phyloP scores from a whole-genome alignment of 2,888 invertebrate genomes.

The Euplexia lucipara region DNA sequence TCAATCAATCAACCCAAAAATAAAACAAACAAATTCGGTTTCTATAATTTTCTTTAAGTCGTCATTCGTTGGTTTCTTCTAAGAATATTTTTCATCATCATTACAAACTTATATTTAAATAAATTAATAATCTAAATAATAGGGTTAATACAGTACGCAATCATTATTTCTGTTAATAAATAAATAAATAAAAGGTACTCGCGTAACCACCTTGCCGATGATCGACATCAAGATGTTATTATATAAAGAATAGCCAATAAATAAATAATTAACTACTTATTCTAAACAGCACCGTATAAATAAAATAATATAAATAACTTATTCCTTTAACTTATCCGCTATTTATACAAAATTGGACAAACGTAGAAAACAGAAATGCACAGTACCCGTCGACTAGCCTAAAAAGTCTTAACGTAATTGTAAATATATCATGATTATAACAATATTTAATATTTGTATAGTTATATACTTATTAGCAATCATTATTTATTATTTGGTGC shows the following conservation, averaged over 20 bases:
- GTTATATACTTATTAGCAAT: conserved; percentile 62
- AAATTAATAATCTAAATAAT: conserved; percentile 55
- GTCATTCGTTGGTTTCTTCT: conserved; percentile 53
- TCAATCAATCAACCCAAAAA: conserved; percentile 50
- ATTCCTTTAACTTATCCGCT: conserved; percentile 68
- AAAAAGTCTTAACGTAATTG: conserved; percentile 69
- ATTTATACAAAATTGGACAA: conserved; percentile 89
- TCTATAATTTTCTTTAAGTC: conserved; percentile 60
- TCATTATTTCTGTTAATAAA: conserved; percentile 70
- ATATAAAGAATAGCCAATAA: conserved; percentile 65
- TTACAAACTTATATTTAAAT: conserved; percentile 56
- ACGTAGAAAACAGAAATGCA: conserved; percentile 84
- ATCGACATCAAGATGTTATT: conserved; percentile 70
- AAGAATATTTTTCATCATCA: conserved; percentile 67
- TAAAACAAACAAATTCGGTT: conserved; percentile 61
- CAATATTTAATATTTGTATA: conserved; percentile 66
- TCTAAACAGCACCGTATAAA: conserved; percentile 81
- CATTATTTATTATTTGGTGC: conserved; percentile 80
- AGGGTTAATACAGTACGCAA: conserved; percentile 64
- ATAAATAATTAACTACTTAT: conserved; percentile 73
- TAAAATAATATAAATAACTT: conserved; percentile 70
- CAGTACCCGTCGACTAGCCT: conserved; percentile 90
- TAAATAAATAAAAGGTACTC: conserved; percentile 87
- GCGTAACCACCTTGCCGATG: conserved; percentile 86
- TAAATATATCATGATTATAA: conserved; percentile 54